These are phyloP conservation scores for Melolontha melolontha DNA, from an alignment of 2,888 invertebrate genomes.

Conservation along the genomic window DNA sequence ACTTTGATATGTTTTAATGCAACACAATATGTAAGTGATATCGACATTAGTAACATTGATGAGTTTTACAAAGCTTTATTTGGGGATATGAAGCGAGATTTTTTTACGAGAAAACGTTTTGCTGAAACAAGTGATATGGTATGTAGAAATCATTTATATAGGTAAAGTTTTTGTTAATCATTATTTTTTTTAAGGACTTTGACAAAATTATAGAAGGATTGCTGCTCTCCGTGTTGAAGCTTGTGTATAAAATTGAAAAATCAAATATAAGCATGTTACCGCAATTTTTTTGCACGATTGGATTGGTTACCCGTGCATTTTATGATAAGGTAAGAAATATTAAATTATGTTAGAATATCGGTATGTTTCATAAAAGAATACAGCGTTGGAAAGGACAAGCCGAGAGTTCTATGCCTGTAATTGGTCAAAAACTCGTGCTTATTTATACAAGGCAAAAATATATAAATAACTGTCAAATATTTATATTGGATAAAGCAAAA, in stretches of 20 bases:
- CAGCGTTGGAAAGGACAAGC: no score
- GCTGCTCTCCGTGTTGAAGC: constrained; percentile 3
- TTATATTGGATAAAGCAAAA: no score
- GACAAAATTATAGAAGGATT: constrained; percentile 21
- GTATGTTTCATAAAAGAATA: no score
- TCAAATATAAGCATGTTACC: constrained; percentile 25
- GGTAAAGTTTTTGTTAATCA: neutral
- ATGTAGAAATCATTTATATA: neutral
- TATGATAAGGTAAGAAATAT: constrained; percentile 25
- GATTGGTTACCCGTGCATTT: constrained; percentile 19
- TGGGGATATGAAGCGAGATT: constrained; percentile 27
- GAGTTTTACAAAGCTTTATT: constrained; percentile 24
- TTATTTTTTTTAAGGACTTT: constrained; percentile 7
- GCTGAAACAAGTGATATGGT: constrained; percentile 13
- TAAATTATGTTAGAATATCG: neutral
- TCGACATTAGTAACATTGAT: constrained; percentile 2
- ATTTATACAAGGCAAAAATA: no score
- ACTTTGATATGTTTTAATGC: constrained; percentile 10
- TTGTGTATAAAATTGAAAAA: constrained; percentile 34
- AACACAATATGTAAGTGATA: constrained; percentile 4
- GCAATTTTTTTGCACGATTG: constrained; percentile 22
- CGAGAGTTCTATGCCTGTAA: no score
- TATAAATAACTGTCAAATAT: no score
- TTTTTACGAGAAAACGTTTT: constrained; percentile 24
- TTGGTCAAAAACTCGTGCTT: no score